A percentile compares a stretch with the other conserved stretches of the same genome.
phyloP scores from a whole-genome alignment of 2,113 vertebrate genomes.

The Cryptomyrus ogoouensis region DNA sequence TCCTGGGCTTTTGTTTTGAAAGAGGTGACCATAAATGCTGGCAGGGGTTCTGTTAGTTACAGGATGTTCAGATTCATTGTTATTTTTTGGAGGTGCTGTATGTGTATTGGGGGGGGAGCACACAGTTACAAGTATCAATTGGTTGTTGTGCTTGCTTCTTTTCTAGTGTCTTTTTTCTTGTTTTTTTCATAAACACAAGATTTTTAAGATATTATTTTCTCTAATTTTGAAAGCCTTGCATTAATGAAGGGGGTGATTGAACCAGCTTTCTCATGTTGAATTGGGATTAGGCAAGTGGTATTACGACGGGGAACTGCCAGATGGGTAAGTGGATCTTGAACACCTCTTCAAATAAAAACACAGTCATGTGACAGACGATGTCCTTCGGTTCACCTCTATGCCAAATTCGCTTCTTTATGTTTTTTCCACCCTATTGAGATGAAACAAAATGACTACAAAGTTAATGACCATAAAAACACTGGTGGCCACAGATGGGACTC shows the following conservation, averaged over 20 bases:
- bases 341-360: background rate
- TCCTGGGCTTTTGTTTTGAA: background rate
- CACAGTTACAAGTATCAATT: background rate
- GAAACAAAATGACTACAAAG: background rate
- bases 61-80: background rate
- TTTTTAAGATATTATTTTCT: background rate
- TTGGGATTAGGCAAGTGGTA: background rate
- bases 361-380: background rate
- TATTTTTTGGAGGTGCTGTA: background rate
- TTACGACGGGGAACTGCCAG: background rate
- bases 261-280: background rate
- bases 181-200: background rate
- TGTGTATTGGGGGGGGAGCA: background rate
- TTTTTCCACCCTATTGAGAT: background rate
- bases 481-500: conserved; percentile 11
- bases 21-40: background rate
- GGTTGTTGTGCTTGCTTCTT: background rate
- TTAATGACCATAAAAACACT: conserved; percentile 9
- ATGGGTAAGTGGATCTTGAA: background rate
- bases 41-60: background rate
- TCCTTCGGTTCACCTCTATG: background rate
- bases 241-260: background rate
- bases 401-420: background rate
- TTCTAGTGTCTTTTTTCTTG: background rate
- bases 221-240: background rate